These are phyloP conservation scores for Naso thynnoides DNA, from an alignment of 2,797 vertebrate species.

Conservation along the genomic window DNA sequence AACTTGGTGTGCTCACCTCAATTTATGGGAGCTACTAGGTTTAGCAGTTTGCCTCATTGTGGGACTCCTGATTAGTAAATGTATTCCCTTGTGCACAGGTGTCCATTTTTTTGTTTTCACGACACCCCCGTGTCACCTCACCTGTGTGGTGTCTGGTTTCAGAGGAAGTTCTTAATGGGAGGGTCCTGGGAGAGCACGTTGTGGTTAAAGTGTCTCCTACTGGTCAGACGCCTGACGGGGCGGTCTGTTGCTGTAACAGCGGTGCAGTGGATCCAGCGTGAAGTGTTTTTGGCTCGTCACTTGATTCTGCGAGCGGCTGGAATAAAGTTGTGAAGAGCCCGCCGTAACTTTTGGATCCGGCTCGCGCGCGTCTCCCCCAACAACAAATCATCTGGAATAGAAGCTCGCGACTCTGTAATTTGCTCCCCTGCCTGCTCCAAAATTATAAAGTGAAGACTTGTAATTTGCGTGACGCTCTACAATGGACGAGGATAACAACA, in stretches of 20 bases:
- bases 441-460: not conserved
- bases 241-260: slow-evolving; percentile 32
- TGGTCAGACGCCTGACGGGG: slow-evolving; percentile 39
- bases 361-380: slow-evolving; percentile 5
- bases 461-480: not conserved
- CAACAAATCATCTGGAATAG: not conserved
- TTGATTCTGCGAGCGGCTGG: not conserved
- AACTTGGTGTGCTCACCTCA: not conserved
- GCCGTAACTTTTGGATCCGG: not conserved
- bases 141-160: slow-evolving; percentile 73
- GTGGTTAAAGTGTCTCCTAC: slow-evolving; percentile 25
- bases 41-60: not conserved
- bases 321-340: not conserved
- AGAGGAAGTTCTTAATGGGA: slow-evolving; percentile 46
- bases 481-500: slow-evolving; percentile 85
- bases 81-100: not conserved
- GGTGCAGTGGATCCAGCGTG: not conserved
- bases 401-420: slow-evolving; percentile 15
- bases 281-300: not conserved
- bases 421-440: not conserved
- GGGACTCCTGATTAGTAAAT: not conserved
- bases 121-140: slow-evolving; percentile 24
- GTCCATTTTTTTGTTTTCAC: not conserved
- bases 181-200: slow-evolving; percentile 38
- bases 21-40: not conserved